phyloP scores from a whole-genome alignment of 2,797 vertebrate genomes.

The Periparus ater region DNA sequence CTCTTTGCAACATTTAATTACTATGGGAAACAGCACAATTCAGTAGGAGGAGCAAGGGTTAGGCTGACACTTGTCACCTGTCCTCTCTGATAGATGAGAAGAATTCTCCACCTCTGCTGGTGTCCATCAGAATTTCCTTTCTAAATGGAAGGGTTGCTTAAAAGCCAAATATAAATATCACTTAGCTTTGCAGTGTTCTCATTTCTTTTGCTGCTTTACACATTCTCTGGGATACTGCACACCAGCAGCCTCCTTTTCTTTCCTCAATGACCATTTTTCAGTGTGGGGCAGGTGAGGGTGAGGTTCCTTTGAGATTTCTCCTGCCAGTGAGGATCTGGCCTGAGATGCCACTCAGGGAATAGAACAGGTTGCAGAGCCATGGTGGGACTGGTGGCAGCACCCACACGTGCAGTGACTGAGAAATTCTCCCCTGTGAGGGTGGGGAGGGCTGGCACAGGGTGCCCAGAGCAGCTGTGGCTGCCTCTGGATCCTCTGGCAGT shows the following conservation, averaged over 20 bases:
- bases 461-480: neutral
- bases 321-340: neutral
- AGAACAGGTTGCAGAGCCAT: neutral
- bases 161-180: neutral
- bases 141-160: neutral
- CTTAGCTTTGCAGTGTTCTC: neutral
- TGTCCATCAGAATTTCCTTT: neutral
- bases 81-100: neutral
- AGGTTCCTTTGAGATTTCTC: neutral
- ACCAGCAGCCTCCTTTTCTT: neutral
- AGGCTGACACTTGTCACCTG: neutral
- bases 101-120: neutral
- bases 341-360: accelerated
- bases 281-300: accelerated
- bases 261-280: accelerated
- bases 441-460: neutral
- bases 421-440: neutral
- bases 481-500: neutral
- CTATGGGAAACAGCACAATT: neutral
- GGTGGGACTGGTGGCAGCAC: neutral
- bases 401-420: neutral
- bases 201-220: neutral
- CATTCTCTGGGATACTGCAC: neutral
- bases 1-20: neutral
- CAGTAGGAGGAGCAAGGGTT: neutral